Base-by-base conservation (phyloP, 2,888 invertebrate genomes). In the Zeuzera pyrina region DNA sequence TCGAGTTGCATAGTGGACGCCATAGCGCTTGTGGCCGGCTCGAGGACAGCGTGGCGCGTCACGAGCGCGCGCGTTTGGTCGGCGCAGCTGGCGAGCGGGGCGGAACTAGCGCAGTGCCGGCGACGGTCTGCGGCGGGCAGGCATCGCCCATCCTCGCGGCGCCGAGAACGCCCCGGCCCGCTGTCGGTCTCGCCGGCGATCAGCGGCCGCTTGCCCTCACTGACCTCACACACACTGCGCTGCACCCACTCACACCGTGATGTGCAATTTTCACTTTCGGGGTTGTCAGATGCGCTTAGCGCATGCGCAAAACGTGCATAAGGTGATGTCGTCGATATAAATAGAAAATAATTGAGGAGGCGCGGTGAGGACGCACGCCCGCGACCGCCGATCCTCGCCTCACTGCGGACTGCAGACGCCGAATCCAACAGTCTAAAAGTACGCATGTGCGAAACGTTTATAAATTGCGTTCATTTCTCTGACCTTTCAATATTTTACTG, bases 1-100 rank as follows among this genome's bases (percentile, higher is more conserved):
- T 93, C 92, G 44, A 93, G 79, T 65, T 88, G 88, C 86, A 87
- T 85, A 28, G 88, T 88, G 39, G 87, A 86, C 52, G 87, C 85
- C 87, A 87, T 87, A 50, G 62, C 56, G 56, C 45, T 55, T n/a
- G n/a, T n/a, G 54, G 46, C 49, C 49, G 47, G 36, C 35, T 42
- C 46, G 37, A 45, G 43, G 39, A 48, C 36, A 43, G 42, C 47
- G 41, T 47, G 57, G 43, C 56, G 52, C 66, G 78, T 78, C 79
- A 79, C 74, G 61, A 69, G 46, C 56, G 60, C 50, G 56, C 52
- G 39, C 47, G 51, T 39, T 43, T 50, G 43, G 55, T 65, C 49
- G 44, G 49, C 57, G 50, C 74, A 66, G 74, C 67, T 70, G 72
- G 60, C 57, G 39, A 45, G 50, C 67, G 65, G 50, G 67, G 71